phyloP scores from a whole-genome alignment of 1,140 invertebrate genomes.

The Grapholita molesta region DNA sequence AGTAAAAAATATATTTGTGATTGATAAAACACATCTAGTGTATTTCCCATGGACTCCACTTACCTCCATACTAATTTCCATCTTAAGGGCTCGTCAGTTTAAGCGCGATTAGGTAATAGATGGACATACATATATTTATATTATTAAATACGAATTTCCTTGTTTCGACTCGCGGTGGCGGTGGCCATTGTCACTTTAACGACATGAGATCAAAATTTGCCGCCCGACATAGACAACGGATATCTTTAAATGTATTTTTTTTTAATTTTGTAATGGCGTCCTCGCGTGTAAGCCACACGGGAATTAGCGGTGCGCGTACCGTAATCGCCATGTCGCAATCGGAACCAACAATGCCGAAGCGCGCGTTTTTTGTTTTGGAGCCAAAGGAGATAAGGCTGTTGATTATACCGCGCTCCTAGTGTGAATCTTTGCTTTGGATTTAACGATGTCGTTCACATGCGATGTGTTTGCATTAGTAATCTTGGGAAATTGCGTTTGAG shows the following conservation, averaged over 20 bases:
- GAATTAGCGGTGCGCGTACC: constrained; percentile 40
- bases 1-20: too few species aligned
- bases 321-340: constrained; percentile 41
- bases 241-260: constrained; percentile 33
- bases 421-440: constrained; percentile 30
- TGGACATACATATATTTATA: too few species aligned
- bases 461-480: constrained; percentile 18
- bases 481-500: constrained; percentile 11
- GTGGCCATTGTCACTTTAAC: constrained; percentile 66
- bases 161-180: too few species aligned
- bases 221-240: constrained; percentile 32
- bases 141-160: too few species aligned
- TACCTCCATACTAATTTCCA: too few species aligned
- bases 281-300: constrained; percentile 40
- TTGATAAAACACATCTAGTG: too few species aligned
- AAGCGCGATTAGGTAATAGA: too few species aligned
- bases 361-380: constrained; percentile 32
- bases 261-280: constrained; percentile 33
- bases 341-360: constrained; percentile 32
- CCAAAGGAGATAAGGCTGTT: constrained; percentile 26
- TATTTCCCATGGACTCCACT: too few species aligned
- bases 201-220: constrained; percentile 52
- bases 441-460: constrained; percentile 24
- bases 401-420: constrained; percentile 27
- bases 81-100: too few species aligned